phyloP scores from a whole-genome alignment of 2,888 invertebrate species.

The Girardia tigrina region DNA sequence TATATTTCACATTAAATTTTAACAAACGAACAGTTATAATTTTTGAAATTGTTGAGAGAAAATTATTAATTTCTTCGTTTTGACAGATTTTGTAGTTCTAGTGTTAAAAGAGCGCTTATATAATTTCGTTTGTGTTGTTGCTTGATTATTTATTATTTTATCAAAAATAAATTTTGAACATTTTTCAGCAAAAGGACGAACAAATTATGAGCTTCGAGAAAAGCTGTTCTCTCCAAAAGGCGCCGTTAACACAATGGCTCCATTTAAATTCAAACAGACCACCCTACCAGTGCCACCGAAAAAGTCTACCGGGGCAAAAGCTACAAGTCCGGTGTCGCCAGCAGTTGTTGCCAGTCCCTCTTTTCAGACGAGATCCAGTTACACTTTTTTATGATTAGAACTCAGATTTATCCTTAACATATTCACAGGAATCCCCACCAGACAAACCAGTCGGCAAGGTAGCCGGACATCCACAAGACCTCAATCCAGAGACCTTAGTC shows the following conservation, averaged over 20 bases:
- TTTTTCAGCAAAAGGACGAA: constrained; percentile 27
- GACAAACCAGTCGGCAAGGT: not conserved
- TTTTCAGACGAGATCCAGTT: not conserved
- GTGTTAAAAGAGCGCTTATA: not conserved
- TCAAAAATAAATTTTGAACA: too few species aligned
- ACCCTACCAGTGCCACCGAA: not conserved
- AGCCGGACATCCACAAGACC: not conserved
- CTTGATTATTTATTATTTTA: not conserved
- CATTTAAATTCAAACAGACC: not conserved
- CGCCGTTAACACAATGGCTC: constrained; percentile 23
- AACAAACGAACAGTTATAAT: too few species aligned
- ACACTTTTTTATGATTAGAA: not conserved
- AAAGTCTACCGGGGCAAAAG: not conserved
- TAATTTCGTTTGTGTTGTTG: not conserved
- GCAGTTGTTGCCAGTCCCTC: not conserved
- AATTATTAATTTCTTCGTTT: too few species aligned
- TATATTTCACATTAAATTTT: too few species aligned
- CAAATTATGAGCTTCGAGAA: constrained; percentile 29
- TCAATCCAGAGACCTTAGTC: constrained; percentile 5
- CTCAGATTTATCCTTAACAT: not conserved
- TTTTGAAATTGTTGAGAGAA: too few species aligned
- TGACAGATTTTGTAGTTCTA: too few species aligned
- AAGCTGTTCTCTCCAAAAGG: not conserved
- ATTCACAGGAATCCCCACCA: not conserved
- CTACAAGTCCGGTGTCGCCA: not conserved